Conservation (phyloP, 2,113 vertebrate species). For the Phoenicopterus ruber region DNA sequence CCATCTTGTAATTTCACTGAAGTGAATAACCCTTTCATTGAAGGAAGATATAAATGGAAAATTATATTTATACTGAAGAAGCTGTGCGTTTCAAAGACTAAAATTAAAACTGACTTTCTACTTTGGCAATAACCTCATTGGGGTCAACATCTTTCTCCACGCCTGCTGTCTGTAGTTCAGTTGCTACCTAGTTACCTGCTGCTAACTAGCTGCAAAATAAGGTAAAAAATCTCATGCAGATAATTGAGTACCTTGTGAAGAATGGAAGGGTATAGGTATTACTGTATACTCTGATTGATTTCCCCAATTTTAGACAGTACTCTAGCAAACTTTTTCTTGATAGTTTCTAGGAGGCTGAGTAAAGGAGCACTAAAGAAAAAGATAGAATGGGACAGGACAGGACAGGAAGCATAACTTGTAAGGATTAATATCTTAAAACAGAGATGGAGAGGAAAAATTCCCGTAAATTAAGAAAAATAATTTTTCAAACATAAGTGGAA, state of each 20-base stretch:
- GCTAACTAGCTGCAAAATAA: neutral
- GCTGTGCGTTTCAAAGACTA: neutral
- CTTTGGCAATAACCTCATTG: neutral
- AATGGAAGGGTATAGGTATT: neutral
- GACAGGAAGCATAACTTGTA: neutral
- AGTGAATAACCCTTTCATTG: neutral
- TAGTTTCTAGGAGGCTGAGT: neutral
- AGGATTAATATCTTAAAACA: neutral
- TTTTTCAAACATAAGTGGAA: neutral
- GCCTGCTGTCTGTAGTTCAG: neutral
- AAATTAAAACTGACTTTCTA: neutral
- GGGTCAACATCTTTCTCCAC: neutral
- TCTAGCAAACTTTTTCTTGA: neutral
- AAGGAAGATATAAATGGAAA: neutral
- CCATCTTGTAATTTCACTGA: neutral
- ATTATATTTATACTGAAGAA: neutral
- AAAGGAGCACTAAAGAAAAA: neutral
- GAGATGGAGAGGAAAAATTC: neutral
- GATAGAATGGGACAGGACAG: neutral
- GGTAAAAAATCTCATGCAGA: neutral
- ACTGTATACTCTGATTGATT: neutral
- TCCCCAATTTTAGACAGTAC: accelerated
- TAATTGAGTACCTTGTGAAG: neutral
- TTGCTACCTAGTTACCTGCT: neutral
- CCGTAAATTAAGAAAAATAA: neutral